Conservation (phyloP, 2,797 vertebrate species). For the Tenualosa ilisha region DNA sequence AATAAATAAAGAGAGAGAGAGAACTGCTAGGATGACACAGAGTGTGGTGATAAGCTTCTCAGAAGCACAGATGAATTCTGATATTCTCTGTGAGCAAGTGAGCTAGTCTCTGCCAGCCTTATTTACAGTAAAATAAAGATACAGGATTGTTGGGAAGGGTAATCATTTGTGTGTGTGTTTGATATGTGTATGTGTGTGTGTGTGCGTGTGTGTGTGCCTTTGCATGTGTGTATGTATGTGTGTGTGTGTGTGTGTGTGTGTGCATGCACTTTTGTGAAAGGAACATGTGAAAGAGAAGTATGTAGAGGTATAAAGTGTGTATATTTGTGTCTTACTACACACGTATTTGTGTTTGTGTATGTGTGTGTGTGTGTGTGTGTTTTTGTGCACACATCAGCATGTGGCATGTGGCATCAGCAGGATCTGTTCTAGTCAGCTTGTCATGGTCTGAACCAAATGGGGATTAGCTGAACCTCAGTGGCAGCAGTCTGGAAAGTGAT, state of each 20-base stretch:
- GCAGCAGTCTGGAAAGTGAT: background rate
- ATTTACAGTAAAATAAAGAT: background rate
- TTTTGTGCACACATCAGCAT: background rate
- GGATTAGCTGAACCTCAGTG: background rate
- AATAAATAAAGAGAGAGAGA: background rate
- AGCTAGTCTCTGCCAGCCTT: background rate
- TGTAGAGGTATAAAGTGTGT: too few relatives aligned
- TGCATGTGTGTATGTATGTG: background rate
- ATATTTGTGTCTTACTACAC: too few relatives aligned
- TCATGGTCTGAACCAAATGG: background rate
- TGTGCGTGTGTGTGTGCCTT: background rate
- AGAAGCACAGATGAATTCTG: background rate
- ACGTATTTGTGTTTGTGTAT: background rate
- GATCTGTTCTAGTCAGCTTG: background rate
- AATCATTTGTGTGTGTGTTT: background rate
- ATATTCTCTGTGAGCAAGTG: background rate
- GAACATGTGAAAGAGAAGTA: too few relatives aligned
- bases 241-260: background rate
- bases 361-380: constrained; percentile 11
- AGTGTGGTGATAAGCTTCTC: background rate
- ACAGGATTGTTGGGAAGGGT: background rate
- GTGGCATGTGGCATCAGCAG: background rate
- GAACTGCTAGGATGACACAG: background rate
- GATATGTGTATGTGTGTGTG: background rate
- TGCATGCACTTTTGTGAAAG: too few relatives aligned